Base-by-base conservation (phyloP, 2,113 vertebrate genomes). In the Columbina picui region DNA sequence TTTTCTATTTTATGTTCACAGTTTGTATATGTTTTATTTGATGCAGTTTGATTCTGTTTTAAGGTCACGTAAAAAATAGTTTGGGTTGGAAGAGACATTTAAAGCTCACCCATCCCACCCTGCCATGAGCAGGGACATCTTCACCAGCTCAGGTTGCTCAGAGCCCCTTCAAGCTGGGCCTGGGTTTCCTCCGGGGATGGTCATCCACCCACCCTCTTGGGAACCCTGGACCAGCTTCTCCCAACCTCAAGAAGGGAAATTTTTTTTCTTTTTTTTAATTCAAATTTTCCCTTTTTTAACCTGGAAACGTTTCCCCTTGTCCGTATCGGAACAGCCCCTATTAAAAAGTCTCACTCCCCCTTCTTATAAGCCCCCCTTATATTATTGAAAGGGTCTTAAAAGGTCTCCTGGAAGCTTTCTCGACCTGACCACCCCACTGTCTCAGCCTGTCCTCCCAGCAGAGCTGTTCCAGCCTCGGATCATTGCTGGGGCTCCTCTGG, bases 321-420 rank as follows among this genome's bases (percentile, higher is more conserved):
- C 8, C 36, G n/a, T 70, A 9, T 50, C 19, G 1, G 18, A 19
- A 8, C 4, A 27, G 8, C 14, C 14, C 43, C 8, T 59, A 5
- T 4, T 13, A 16, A 53, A 26, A 49, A 23, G 3, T 12, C 7
- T 8, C 15, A 45, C 26, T 8, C 26, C 10, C 3, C 41, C 59
- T n/a, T 82, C 22, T 16, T 57, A 5, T 29, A 23, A 26, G 22
- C 9, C 27, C 12, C 16, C 8, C 60, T 77, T 6, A 65, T 20
- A 49, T 22, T 21, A 53, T 25, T 74, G 21, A 27, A 74, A 0
- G 0, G 61, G 36, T 3, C 1, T 19, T 8, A 25, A 13, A 14
- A 43, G n/a, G 41, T 68, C 14, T 41, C 49, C 15, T 26, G 0
- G 0, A 8, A 67, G 11, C 29, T 2, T 76, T 39, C 36, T 56